Evolutionary conservation across 64 coral and sea anemone species (phyloP).

Genomic region (Anthopleura sola): DNA sequence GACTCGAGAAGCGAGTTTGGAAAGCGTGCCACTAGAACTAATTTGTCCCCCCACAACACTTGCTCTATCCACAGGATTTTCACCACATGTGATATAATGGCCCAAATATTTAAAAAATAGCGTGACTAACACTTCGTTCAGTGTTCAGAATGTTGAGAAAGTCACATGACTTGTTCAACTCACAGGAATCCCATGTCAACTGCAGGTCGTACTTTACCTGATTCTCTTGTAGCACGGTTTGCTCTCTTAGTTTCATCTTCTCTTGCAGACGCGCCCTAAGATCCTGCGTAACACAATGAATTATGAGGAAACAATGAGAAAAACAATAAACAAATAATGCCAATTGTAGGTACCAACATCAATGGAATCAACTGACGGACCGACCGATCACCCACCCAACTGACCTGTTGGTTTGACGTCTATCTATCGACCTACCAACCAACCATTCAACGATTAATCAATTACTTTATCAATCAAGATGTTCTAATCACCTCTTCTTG

Average conservation of each 20-base stretch:
- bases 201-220: slow-evolving; percentile 32
- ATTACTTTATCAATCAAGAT: too few relatives aligned
- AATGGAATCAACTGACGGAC: too few relatives aligned
- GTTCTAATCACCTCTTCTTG: slow-evolving; percentile 67
- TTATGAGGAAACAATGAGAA: not conserved
- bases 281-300: slow-evolving; percentile 16
- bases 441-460: too few relatives aligned
- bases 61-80: not conserved
- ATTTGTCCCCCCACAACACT: too few relatives aligned
- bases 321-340: not conserved
- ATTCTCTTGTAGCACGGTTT: slow-evolving; percentile 49
- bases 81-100: not conserved
- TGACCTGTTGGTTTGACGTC: too few relatives aligned
- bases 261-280: slow-evolving; percentile 73
- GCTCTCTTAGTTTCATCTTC: slow-evolving; percentile 60
- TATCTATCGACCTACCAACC: too few relatives aligned
- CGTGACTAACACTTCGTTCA: too few relatives aligned
- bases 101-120: too few relatives aligned
- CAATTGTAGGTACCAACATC: not conserved
- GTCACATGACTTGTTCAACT: not conserved
- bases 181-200: not conserved
- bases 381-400: too few relatives aligned
- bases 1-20: too few relatives aligned
- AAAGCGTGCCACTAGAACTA: too few relatives aligned
- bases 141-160: too few relatives aligned